Evolutionary conservation across 2,888 invertebrate species (phyloP), one percentile per base, ranked within the genome.

Genomic region (Dolichopus griseipennis): DNA sequence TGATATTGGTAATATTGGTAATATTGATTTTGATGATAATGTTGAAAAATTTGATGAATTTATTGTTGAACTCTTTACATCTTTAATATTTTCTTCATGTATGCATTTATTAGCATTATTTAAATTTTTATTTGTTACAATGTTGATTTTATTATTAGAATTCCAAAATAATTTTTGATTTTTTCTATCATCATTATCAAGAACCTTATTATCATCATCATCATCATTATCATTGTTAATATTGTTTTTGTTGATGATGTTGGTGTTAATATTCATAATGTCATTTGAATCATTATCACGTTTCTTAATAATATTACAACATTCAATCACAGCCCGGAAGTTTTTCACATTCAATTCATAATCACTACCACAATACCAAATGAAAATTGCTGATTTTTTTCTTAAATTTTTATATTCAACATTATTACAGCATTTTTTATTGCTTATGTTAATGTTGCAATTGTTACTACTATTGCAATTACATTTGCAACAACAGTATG

Each of bases 361-460:
- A 52, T 52, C 52, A 66, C 66, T 67, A n/a, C 70, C 70, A 66
- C 67, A 70, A 70, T 70, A 66, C 70, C 70, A 68, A 64, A 69
- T 67, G 66, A 69, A 69, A 66, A 67, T 67, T 67, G 67, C 69
- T 65, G 64, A 69, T 69, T 67, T 69, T 65, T 67, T 62, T 64
- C 18, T 12, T 52, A 9, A 52, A 52, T 52, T 52, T 12, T 18
- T 12, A 52, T 27, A 27, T 27, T 27, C 27, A 27, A 27, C 5
- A 27, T 62, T 41, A 15, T 41, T 41, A 12, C 15, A 12, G 18
- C 9, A 52, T 18, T 52, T 52, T 12, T 18, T 12, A 52, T 18
- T n/a, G 12, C 15, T 52, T 18, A 18, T 52, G 2, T 52, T 52
- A 18, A 18, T 52, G 18, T 37, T 10, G n/a, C n/a, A n/a, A 52